phyloP scores from a whole-genome alignment of 37 sponge, comb jelly and placozoan species.

The Oscarella lobularis region DNA sequence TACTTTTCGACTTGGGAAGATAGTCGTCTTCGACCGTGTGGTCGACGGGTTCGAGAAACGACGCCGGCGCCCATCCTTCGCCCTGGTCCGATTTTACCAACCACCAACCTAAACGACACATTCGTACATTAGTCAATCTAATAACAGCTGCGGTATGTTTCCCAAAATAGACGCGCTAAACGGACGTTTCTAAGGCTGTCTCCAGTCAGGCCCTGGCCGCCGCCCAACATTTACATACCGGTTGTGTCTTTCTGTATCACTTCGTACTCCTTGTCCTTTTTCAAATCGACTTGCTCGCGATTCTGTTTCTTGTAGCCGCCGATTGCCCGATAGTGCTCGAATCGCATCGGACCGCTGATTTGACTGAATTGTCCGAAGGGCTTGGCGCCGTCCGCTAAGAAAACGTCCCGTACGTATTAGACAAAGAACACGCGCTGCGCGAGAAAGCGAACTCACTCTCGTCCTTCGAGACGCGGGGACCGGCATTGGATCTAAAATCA shows the following conservation, averaged over 20 bases:
- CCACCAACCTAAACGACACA: constrained; percentile 61
- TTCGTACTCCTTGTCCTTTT: not conserved
- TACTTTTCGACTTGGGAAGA: not conserved
- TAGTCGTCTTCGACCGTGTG: not conserved
- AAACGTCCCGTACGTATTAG: too few species aligned
- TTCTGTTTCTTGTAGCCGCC: not conserved
- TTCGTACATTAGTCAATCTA: not conserved
- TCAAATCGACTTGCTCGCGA: not conserved
- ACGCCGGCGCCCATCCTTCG: constrained; percentile 76
- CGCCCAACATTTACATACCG: not conserved
- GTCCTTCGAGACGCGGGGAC: too few species aligned
- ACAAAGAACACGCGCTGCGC: too few species aligned
- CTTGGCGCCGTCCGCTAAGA: too few species aligned
- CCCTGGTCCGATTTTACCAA: constrained; percentile 42
- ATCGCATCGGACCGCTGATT: not conserved
- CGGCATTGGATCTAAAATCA: too few species aligned
- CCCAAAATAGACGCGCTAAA: too few species aligned
- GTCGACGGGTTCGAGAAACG: constrained; percentile 41
- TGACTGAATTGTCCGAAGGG: too few species aligned
- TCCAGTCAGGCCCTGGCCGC: not conserved
- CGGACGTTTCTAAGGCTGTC: too few species aligned
- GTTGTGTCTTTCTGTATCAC: not conserved
- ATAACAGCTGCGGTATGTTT: too few species aligned
- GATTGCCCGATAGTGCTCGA: not conserved
- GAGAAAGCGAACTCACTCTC: too few species aligned